These are phyloP conservation scores for Brachionus paranguensis DNA, from an alignment of 1,140 invertebrate genomes.

Conservation along the genomic window DNA sequence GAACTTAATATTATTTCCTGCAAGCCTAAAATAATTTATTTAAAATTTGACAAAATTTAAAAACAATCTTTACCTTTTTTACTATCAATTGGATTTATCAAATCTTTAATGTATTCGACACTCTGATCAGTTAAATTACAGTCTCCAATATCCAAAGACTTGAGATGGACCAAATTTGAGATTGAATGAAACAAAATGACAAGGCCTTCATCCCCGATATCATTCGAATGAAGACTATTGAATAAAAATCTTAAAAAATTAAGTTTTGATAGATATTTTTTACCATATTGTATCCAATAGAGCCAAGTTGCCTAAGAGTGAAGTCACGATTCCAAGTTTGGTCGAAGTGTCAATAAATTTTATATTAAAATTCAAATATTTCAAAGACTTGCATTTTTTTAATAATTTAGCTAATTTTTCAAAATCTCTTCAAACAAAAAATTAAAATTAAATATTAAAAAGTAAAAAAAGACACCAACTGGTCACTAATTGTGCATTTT, in stretches of 20 bases:
- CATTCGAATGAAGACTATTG: slow-evolving; percentile 29
- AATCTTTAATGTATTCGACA: slow-evolving; percentile 22
- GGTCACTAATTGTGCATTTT: slow-evolving; percentile 12
- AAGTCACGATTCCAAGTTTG: neutral
- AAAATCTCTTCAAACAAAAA: slow-evolving; percentile 10
- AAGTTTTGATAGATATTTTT: neutral
- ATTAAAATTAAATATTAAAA: neutral
- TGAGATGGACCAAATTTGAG: neutral
- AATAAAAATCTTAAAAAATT: neutral
- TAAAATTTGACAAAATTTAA: neutral
- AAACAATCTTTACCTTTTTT: neutral
- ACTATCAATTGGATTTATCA: neutral
- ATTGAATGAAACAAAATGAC: neutral
- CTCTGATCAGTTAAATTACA: slow-evolving; percentile 20
- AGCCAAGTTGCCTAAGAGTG: neutral
- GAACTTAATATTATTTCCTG: slow-evolving; percentile 24
- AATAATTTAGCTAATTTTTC: slow-evolving; percentile 12
- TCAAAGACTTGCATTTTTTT: slow-evolving; percentile 27
- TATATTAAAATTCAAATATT: slow-evolving; percentile 34
- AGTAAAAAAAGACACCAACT: neutral
- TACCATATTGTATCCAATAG: slow-evolving; percentile 29
- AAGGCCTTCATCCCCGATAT: neutral
- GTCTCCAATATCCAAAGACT: slow-evolving; percentile 23
- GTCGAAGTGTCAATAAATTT: neutral
- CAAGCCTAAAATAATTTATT: neutral